Evolutionary conservation across 2,797 vertebrate genomes (phyloP).

Genomic region (Margarornis squamiger): DNA sequence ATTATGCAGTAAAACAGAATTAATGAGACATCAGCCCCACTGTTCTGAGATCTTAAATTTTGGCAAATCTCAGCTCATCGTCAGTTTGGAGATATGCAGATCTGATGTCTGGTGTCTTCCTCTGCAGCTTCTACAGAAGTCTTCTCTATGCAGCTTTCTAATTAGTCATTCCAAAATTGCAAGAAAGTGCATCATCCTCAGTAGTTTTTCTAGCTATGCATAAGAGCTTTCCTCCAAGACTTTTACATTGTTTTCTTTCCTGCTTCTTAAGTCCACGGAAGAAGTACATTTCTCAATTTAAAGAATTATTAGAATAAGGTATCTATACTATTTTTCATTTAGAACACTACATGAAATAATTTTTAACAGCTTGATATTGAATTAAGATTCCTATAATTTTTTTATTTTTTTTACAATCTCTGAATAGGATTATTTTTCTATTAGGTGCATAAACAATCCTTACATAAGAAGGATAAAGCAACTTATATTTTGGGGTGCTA

Average conservation of each 20-base stretch:
- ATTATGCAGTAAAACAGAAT: neutral
- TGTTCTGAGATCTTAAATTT: neutral
- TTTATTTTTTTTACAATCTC: neutral
- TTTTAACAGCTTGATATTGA: neutral
- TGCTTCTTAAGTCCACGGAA: neutral
- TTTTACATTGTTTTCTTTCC: neutral
- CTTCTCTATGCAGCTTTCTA: neutral
- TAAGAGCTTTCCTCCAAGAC: neutral
- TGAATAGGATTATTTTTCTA: neutral
- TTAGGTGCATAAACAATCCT: neutral
- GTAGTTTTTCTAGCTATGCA: neutral
- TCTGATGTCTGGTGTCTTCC: neutral
- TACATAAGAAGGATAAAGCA: neutral
- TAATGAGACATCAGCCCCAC: neutral
- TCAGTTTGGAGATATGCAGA: neutral
- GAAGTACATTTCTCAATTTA: neutral
- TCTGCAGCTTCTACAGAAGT: neutral
- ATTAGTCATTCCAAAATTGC: neutral
- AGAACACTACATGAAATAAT: neutral
- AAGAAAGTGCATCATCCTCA: neutral
- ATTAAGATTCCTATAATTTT: neutral
- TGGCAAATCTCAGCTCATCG: neutral
- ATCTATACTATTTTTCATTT: neutral
- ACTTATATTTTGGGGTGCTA: rapidly evolving
- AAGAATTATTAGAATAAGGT: neutral